These are phyloP conservation scores for Ips nitidus DNA, from an alignment of 1,140 invertebrate genomes.

Conservation along the genomic window DNA sequence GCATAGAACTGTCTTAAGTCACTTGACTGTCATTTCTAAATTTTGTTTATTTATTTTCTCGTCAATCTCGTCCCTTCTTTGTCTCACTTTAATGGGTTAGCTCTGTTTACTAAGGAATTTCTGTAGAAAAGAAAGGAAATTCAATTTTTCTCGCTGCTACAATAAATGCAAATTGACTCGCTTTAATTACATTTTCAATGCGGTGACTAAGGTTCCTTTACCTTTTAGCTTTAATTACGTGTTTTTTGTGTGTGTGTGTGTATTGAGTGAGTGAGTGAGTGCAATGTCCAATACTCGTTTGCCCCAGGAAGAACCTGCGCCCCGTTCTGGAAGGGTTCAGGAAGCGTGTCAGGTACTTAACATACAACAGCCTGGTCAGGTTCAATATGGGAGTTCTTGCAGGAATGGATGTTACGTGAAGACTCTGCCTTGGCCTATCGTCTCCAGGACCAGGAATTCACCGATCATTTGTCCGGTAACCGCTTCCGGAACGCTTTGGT, in stretches of 20 bases:
- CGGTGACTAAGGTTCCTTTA: constrained; percentile 15
- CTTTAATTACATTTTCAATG: constrained; percentile 4
- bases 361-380: not conserved
- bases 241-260: not conserved
- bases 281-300: constrained; percentile 43
- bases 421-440: constrained; percentile 87
- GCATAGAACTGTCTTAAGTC: too few species aligned
- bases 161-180: constrained; percentile 4
- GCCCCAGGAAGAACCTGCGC: constrained; percentile 39
- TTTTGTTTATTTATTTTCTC: too few species aligned
- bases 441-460: constrained; percentile 89
- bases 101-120: constrained; percentile 1
- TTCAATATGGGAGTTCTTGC: not conserved
- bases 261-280: not conserved
- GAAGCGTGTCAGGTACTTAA: constrained; percentile 59
- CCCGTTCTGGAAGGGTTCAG: constrained; percentile 46
- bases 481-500: constrained; percentile 84
- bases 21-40: too few species aligned
- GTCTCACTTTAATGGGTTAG: too few species aligned
- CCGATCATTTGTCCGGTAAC: constrained; percentile 82
- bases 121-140: constrained; percentile 30
- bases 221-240: not conserved
- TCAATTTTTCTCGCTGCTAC: constrained; percentile 18
- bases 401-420: constrained; percentile 88
- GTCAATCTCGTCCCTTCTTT: too few species aligned